Evolutionary conservation across 1,140 invertebrate species (phyloP), one percentile per base, ranked within the genome.

Genomic region (Drosophila saltans): DNA sequence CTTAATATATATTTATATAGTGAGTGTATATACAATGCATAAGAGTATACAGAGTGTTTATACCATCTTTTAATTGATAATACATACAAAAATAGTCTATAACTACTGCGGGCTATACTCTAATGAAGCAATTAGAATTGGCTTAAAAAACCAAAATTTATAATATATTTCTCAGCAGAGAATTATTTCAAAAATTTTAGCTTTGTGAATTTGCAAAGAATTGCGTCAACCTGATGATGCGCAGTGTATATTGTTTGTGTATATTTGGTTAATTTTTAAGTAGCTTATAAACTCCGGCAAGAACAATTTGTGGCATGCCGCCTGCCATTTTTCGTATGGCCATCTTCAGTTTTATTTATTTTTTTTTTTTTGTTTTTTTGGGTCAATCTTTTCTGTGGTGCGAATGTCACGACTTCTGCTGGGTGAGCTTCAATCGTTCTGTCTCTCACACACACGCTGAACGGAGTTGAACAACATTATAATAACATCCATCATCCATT

Each of bases 401-500:
- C 36, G 4, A 48, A 28, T 28, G 63, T 56, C 73, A 71, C 67
- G 74, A 75, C 75, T 61, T 67, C 75, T 4, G 4, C 4, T 61
- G 75, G 21, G 67, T 77, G 62, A 78, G 75, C 75, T 24, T 48
- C 7, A 3, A n/a, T 24, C 21, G 2, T 21, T 24, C 21, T 24
- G 2, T n/a, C 8, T 48, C 8, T 24, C 39, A 11, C 45, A 10
- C 45, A 8, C 45, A 1, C 5, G 9, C 2, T 52, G 45, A 52
- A 3, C 21, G 26, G 45, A 36, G 33, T 36, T 36, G 6, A 60
- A 67, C 76, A 64, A 84, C 70, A 88, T 88, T 88, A 88, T 78
- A 89, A 88, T 84, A 84, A 88, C 84, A 88, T 88, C 84, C 84
- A 88, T 88, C 84, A 88, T 81, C 39, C 55, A 52, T 52, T 52